phyloP scores from a whole-genome alignment of 2,888 invertebrate genomes.

The Sphecodes monilicornis region DNA sequence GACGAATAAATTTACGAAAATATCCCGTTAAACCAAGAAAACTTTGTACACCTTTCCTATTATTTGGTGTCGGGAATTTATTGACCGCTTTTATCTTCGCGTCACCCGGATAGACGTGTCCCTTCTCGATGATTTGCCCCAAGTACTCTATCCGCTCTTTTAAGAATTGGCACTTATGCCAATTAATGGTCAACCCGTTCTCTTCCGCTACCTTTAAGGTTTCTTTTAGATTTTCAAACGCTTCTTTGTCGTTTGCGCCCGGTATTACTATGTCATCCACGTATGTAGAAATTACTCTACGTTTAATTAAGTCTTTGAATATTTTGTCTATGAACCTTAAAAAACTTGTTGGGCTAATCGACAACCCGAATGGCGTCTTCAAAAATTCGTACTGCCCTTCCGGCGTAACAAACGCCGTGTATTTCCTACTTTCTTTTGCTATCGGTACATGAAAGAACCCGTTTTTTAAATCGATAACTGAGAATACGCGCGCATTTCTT shows the following conservation, averaged over 20 bases:
- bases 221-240: background rate
- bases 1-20: background rate
- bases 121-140: background rate
- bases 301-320: conserved; percentile 6
- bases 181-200: background rate
- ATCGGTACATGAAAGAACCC: conserved; percentile 66
- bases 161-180: background rate
- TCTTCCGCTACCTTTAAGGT: background rate
- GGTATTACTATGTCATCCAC: conserved; percentile 5
- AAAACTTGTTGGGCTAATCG: background rate
- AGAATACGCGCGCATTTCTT: conserved; percentile 23
- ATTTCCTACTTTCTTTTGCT: conserved; percentile 59
- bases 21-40: background rate
- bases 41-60: no score
- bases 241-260: background rate
- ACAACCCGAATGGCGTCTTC: background rate
- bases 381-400: conserved; percentile 1
- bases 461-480: conserved; percentile 5
- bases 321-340: background rate
- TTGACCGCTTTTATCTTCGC: no score
- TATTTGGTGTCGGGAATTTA: no score
- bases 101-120: background rate
- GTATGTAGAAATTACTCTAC: conserved; percentile 6
- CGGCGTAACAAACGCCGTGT: conserved; percentile 61
- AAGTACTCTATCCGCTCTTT: background rate